phyloP scores from a whole-genome alignment of 2,888 invertebrate species.

The Drosophila pegasa region DNA sequence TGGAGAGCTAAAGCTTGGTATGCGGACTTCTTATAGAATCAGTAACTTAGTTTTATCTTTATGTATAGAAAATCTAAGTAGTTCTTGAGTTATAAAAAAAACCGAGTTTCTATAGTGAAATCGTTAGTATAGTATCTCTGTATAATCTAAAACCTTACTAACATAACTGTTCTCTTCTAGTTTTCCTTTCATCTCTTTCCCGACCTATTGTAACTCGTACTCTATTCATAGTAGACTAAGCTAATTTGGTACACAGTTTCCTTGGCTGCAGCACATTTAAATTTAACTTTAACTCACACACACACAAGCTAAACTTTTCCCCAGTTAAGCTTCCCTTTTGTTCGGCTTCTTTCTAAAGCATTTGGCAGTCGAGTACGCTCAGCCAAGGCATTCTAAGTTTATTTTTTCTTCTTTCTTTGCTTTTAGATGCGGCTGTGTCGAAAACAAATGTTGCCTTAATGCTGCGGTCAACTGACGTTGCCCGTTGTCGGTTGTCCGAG shows the following conservation, averaged over 20 bases:
- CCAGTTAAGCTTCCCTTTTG: not conserved
- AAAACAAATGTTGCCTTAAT: conserved; percentile 79
- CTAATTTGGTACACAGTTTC: not conserved
- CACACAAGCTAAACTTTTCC: not conserved
- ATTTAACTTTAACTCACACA: not conserved
- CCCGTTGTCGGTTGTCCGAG: conserved; percentile 24
- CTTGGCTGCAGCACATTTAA: not conserved
- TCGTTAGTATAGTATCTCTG: no score
- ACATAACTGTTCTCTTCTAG: no score
- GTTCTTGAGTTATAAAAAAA: not conserved
- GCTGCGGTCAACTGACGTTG: conserved; percentile 62
- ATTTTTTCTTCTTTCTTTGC: conserved; percentile 20
- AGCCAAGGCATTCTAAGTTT: not conserved
- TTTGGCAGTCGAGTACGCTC: not conserved
- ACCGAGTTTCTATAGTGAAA: no score
- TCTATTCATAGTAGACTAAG: not conserved
- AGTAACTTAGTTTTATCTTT: not conserved
- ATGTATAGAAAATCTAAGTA: not conserved
- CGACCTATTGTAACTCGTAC: not conserved
- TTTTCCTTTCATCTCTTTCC: not conserved
- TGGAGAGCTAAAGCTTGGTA: not conserved
- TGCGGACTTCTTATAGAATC: not conserved
- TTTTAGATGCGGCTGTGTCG: conserved; percentile 35
- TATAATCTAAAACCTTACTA: no score
- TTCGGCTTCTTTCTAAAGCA: not conserved